A percentile compares a stretch with the other conserved stretches of the same genome.
phyloP scores from a whole-genome alignment of 1,140 invertebrate genomes.

The Bombus turneri region DNA sequence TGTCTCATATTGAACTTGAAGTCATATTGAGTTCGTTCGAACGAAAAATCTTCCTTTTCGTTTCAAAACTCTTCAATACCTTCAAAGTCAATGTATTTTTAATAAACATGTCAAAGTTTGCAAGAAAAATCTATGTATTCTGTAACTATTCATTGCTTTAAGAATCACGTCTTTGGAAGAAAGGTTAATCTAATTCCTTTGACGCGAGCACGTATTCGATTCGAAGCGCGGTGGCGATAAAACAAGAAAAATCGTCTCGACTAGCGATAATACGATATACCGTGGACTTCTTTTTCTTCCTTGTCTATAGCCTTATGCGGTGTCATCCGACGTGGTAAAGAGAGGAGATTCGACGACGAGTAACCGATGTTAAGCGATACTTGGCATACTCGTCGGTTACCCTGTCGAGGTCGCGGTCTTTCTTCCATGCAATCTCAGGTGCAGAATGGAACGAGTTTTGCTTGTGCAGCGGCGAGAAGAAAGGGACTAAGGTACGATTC shows the following conservation, averaged over 20 bases:
- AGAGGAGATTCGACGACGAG: conserved; percentile 26
- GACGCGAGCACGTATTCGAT: no score
- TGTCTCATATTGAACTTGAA: neutral
- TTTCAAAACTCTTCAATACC: neutral
- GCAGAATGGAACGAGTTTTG: conserved; percentile 59
- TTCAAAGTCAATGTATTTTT: neutral
- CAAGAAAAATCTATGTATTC: neutral
- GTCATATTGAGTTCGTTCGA: no score
- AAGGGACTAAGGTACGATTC: neutral
- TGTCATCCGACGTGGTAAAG: conserved; percentile 34
- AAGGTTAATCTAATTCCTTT: neutral
- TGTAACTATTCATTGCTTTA: neutral
- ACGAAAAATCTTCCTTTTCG: neutral
- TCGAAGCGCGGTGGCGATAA: neutral
- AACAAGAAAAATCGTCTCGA: neutral
- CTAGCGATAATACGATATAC: conserved; percentile 30
- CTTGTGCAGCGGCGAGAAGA: conserved; percentile 8
- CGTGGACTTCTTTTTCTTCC: conserved; percentile 25
- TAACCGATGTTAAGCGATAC: conserved; percentile 67
- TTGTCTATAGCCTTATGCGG: conserved; percentile 38
- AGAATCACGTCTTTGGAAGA: neutral
- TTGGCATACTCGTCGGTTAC: conserved; percentile 49
- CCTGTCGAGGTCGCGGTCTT: conserved; percentile 58
- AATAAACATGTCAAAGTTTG: no score
- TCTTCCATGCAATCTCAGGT: conserved; percentile 44